Evolutionary conservation across 2,113 vertebrate species (phyloP).

Genomic region (Microtus oregoni): DNA sequence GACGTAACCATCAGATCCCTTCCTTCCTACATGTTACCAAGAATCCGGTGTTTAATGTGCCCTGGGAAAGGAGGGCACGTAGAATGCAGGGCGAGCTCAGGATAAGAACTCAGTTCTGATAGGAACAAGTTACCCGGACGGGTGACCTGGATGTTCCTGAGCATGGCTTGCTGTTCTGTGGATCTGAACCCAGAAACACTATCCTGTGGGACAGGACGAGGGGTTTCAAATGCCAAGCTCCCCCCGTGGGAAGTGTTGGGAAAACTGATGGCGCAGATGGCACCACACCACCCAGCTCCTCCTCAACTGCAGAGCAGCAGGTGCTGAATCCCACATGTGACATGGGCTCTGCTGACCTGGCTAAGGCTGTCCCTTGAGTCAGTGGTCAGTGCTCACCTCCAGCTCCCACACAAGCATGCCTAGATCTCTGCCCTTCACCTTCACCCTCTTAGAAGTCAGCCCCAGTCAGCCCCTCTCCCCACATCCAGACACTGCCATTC

Average conservation of each 20-base stretch:
- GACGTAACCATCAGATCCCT: not conserved
- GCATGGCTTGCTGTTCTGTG: not conserved
- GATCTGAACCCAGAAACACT: not conserved
- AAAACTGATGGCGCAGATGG: accelerated
- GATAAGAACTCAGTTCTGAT: accelerated
- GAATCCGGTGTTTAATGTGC: too few species aligned
- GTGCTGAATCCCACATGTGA: not conserved
- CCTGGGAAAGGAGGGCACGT: accelerated
- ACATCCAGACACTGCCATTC: not conserved
- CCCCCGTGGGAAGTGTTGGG: not conserved
- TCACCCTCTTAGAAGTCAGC: not conserved
- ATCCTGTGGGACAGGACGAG: too few species aligned
- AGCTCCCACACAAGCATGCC: accelerated
- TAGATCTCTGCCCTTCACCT: not conserved
- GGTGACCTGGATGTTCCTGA: not conserved
- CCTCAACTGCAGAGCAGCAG: not conserved
- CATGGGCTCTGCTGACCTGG: not conserved
- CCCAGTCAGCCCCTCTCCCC: not conserved
- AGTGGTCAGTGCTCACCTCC: too few species aligned
- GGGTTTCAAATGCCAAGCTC: not conserved
- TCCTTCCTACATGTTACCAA: not conserved
- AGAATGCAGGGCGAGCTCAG: not conserved
- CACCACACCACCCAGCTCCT: accelerated
- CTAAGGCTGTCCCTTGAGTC: not conserved
- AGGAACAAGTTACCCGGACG: accelerated